These are phyloP conservation scores for Homarus americanus DNA, from an alignment of 1,140 invertebrate genomes.

Conservation along the genomic window DNA sequence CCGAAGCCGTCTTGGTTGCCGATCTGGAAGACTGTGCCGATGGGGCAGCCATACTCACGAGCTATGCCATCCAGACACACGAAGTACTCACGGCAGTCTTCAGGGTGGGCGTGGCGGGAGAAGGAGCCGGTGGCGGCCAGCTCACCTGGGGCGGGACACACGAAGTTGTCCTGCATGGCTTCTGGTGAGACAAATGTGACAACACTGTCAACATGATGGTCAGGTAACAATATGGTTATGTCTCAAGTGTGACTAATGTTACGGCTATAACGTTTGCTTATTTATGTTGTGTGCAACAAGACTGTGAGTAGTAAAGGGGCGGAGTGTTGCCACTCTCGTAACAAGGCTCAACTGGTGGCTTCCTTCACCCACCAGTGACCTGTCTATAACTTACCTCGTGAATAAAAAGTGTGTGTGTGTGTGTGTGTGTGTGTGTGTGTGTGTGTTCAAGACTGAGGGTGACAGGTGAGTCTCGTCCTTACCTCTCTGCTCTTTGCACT, in stretches of 20 bases:
- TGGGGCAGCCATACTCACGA: slow-evolving; percentile 95
- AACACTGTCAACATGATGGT: neutral
- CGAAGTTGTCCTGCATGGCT: slow-evolving; percentile 84
- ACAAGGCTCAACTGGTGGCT: no score
- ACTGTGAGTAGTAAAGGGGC: no score
- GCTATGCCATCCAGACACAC: slow-evolving; percentile 90
- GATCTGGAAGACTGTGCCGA: slow-evolving; percentile 97
- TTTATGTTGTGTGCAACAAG: no score
- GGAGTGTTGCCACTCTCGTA: no score
- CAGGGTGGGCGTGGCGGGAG: slow-evolving; percentile 95
- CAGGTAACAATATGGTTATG: neutral
- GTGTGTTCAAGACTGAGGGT: no score
- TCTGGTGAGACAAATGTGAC: neutral
- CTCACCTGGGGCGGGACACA: slow-evolving; percentile 89
- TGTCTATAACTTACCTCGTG: no score
- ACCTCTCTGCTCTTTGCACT: slow-evolving; percentile 84
- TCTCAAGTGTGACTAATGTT: no score
- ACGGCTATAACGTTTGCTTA: no score
- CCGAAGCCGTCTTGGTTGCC: slow-evolving; percentile 91
- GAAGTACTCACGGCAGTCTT: slow-evolving; percentile 96
- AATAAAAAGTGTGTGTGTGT: neutral
- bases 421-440: no score
- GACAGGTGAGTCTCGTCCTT: neutral
- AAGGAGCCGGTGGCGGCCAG: slow-evolving; percentile 89
- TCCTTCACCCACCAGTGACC: no score